Percentiles rank a stretch among this genome's conserved stretches.
Conservation (phyloP, 2,113 vertebrate species). For the Ictalurus furcatus region DNA sequence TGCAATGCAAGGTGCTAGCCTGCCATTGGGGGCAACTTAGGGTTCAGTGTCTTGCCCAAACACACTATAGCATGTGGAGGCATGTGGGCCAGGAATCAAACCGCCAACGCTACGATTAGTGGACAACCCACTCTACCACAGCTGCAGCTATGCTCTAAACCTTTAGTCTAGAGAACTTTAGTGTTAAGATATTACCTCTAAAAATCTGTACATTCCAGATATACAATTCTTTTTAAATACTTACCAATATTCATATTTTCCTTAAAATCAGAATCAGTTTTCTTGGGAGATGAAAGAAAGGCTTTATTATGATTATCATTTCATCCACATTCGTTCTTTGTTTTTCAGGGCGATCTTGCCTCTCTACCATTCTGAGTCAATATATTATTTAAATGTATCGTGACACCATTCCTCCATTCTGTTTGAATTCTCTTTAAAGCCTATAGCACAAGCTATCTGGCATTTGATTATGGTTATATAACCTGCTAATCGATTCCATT, state of each 20-base stretch:
- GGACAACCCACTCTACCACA: no score
- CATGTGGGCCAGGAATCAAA: no score
- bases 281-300: not conserved
- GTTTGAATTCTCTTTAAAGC: not conserved
- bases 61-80: no score
- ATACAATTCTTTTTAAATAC: not conserved
- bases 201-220: not conserved
- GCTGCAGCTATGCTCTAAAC: no score
- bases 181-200: not conserved
- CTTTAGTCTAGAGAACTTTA: not conserved
- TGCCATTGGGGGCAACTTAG: no score
- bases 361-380: not conserved
- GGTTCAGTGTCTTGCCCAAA: no score
- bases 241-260: not conserved
- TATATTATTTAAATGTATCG: no score
- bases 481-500: conserved; percentile 8
- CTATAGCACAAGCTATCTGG: not conserved
- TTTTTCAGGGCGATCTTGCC: not conserved
- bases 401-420: not conserved
- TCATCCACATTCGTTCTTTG: not conserved
- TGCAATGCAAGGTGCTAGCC: no score
- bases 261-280: not conserved
- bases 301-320: not conserved
- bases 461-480: not conserved
- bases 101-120: no score